Percentiles rank a stretch among this genome's conserved stretches.
These are phyloP conservation scores for Larimichthys polyactis DNA, from an alignment of 2,113 vertebrate species.

Conservation along the genomic window DNA sequence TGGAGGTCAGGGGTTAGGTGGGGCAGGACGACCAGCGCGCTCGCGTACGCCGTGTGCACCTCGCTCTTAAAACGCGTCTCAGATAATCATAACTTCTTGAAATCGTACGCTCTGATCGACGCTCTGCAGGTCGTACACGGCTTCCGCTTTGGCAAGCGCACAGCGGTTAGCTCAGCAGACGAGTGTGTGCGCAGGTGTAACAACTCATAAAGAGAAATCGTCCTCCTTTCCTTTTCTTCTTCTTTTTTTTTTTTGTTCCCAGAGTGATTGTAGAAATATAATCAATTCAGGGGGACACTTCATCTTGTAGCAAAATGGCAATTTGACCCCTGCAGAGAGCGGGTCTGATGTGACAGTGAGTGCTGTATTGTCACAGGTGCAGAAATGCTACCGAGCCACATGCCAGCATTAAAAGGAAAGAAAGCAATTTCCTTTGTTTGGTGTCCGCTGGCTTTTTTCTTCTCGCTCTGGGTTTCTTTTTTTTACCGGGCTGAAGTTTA, in stretches of 20 bases:
- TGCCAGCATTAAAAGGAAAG: conserved; percentile 73
- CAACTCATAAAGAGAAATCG: conserved; percentile 65
- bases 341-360: conserved; percentile 64
- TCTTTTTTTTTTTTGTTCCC: conserved; percentile 40
- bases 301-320: conserved; percentile 77
- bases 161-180: conserved; percentile 39
- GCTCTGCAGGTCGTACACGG: conserved; percentile 19
- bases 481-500: conserved; percentile 38
- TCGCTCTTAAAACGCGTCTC: not conserved
- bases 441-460: conserved; percentile 43
- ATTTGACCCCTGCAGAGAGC: conserved; percentile 79
- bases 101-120: conserved; percentile 32
- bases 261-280: conserved; percentile 73
- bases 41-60: not conserved
- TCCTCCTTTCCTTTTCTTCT: conserved; percentile 45
- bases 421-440: conserved; percentile 82
- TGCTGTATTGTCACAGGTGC: conserved; percentile 78
- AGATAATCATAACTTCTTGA: conserved; percentile 36
- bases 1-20: conserved; percentile 75
- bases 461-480: not conserved
- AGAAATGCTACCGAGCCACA: conserved; percentile 68
- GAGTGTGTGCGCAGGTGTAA: conserved; percentile 67
- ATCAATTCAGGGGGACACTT: conserved; percentile 72
- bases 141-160: not conserved
- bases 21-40: conserved; percentile 43